Base-by-base conservation (phyloP, 2,797 vertebrate genomes). In the Erpetoichthys calabaricus region DNA sequence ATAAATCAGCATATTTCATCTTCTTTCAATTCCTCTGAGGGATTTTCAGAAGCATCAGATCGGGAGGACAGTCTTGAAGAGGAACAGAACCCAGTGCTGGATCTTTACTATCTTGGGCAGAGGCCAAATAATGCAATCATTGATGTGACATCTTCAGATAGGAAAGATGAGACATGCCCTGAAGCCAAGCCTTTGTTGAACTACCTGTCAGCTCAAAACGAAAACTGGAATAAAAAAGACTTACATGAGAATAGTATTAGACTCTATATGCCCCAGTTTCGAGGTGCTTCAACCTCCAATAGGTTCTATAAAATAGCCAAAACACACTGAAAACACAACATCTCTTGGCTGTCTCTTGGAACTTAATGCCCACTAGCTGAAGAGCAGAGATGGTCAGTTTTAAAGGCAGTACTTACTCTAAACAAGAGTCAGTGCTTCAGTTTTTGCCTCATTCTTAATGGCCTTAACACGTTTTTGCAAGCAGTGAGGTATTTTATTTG, bases 231-330 rank as follows among this genome's bases (percentile, higher is more conserved):
- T 10, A 60, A 69, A 10, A 65, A 61, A 57, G 62, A 42, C 6
- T 4, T 10, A 0, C 42, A 54, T 61, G 67, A 69, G 57, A 78
- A 73, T 63, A 60, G 67, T 2, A 65, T 79, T 42, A 65, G 80
- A 1, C 75, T 88, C 1, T 99, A 99, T 9, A 56, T 92, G 73
- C 92, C 95, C 0, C 95, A 99, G 60, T 95, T 91, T 69, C 86
- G 75, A 70, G 73, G 25, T 25, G 25, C 1, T 25, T 25, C 80
- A 70, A 67, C 72, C 41, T 8, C 75, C 9, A 58, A 63, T 55
- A 81, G 74, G 62, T 74, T 71, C 44, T 73, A 70, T 4, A 74
- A 75, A 50, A 57, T 64, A 64, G 53, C 62, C 1, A 76, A 76
- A 59, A 68, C 67, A 42, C 76, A 67, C 25, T 25, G 25, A 25